These are phyloP conservation scores for Physeter macrocephalus DNA, from an alignment of 2,113 vertebrate species.

Conservation along the genomic window DNA sequence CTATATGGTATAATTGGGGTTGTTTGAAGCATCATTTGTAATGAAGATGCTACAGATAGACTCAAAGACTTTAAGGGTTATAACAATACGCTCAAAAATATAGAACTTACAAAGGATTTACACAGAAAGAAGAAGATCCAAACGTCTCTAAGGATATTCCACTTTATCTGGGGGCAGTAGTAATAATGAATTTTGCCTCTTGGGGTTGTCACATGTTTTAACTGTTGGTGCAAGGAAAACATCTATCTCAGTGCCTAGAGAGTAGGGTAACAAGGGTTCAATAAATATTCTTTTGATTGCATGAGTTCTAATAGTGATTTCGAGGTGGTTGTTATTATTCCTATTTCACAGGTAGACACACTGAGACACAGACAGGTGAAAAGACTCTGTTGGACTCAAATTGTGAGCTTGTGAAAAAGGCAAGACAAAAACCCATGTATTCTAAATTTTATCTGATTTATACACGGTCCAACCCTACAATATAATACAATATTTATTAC, in stretches of 20 bases:
- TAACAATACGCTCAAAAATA: neutral
- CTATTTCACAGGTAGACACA: neutral
- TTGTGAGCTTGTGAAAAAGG: neutral
- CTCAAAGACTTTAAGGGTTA: neutral
- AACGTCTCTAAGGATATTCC: no score
- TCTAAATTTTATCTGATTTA: slow-evolving; percentile 20
- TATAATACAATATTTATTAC: neutral
- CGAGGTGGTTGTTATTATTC: fast-evolving
- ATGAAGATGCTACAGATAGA: neutral
- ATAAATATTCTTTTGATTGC: fast-evolving
- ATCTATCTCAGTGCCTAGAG: neutral
- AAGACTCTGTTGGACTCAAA: neutral
- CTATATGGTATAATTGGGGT: fast-evolving
- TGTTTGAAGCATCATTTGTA: neutral
- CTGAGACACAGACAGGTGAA: neutral
- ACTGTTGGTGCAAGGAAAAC: fast-evolving
- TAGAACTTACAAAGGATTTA: neutral
- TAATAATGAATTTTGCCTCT: neutral
- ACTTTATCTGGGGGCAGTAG: fast-evolving
- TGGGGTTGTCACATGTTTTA: fast-evolving
- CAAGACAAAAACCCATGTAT: neutral
- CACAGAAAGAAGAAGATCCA: neutral
- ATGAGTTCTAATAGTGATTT: neutral
- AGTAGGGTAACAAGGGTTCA: neutral
- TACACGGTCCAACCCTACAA: neutral